Evolutionary conservation across 1,140 invertebrate genomes (phyloP).

Genomic region (Diuraphis noxia): DNA sequence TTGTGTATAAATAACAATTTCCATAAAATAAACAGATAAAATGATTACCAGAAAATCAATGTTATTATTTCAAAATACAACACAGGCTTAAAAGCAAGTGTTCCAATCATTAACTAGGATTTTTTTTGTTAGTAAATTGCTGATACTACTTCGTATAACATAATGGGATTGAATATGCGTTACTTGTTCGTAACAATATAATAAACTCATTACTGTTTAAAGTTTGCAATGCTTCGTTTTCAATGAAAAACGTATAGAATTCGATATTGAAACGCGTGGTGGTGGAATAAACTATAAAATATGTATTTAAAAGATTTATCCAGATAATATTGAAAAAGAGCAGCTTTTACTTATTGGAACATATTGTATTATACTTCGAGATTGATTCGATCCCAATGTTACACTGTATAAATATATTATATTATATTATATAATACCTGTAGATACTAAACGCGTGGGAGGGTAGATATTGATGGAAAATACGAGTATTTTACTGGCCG

Average conservation of each 20-base stretch:
- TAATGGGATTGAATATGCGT: neutral
- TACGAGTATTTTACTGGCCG: slow-evolving; percentile 20
- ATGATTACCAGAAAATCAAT: no score
- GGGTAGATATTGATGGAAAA: neutral
- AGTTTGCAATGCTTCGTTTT: neutral
- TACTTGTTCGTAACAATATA: neutral
- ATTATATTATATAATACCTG: neutral
- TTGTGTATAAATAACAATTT: no score
- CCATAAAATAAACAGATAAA: no score
- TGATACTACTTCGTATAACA: neutral
- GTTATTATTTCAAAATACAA: no score
- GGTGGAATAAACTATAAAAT: neutral
- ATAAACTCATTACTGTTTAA: neutral
- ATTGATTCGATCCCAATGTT: slow-evolving; percentile 7
- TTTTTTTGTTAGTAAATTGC: neutral
- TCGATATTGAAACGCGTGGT: neutral
- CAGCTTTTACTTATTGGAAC: slow-evolving; percentile 3
- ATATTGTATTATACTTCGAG: neutral
- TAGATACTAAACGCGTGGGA: neutral
- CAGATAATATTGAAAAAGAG: neutral
- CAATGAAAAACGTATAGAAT: neutral
- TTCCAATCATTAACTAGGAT: neutral
- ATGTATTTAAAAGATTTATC: slow-evolving; percentile 14
- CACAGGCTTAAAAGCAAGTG: no score
- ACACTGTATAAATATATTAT: neutral